Conservation (phyloP, 2,888 invertebrate species). For the Priocnemis perturbator region DNA sequence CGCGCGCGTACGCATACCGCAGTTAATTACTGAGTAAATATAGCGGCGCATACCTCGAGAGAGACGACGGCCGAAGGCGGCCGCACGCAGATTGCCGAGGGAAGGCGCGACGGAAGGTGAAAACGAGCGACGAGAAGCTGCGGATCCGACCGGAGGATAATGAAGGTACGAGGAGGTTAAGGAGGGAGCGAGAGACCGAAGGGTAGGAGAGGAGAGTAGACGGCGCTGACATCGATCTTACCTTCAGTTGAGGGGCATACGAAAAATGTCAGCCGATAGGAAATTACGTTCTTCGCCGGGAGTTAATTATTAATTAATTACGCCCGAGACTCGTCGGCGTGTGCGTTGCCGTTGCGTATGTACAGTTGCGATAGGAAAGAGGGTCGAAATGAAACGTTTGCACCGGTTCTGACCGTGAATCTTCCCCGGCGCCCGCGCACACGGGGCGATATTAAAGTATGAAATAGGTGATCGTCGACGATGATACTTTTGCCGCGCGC, state of each 20-base stretch:
- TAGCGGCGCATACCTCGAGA: conserved; percentile 21
- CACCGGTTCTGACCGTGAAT: neutral
- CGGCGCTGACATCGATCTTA: no score
- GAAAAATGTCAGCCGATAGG: conserved; percentile 7
- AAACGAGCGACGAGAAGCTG: neutral
- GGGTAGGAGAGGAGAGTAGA: neutral
- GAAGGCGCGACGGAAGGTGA: neutral
- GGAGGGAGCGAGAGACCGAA: no score
- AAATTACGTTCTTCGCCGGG: conserved; percentile 12
- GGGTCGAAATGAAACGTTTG: conserved; percentile 4
- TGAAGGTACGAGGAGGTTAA: neutral
- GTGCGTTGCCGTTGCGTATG: neutral
- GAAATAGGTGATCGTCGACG: no score
- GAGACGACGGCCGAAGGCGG: conserved; percentile 1
- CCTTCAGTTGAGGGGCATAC: neutral
- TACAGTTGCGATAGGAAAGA: neutral
- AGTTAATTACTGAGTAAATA: conserved; percentile 60
- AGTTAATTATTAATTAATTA: conserved; percentile 19
- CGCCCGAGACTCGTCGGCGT: conserved; percentile 7
- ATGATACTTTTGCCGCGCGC: no score
- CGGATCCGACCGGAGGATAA: neutral
- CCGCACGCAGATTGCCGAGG: conserved; percentile 3
- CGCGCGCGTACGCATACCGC: conserved; percentile 50
- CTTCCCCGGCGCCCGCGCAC: no score
- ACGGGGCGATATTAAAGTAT: neutral